These are phyloP conservation scores for Cotesia typhae DNA, from an alignment of 1,140 invertebrate species.

Conservation along the genomic window DNA sequence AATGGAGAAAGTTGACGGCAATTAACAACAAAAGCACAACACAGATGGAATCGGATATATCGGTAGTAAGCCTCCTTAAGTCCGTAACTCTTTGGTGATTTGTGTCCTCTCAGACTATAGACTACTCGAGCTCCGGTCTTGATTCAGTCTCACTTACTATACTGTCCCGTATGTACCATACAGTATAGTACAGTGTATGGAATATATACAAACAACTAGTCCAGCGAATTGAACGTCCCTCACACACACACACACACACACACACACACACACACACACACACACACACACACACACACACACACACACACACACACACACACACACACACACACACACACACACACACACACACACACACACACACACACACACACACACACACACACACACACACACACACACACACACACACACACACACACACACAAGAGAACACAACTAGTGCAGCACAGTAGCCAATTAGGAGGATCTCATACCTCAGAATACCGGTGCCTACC, in stretches of 20 bases:
- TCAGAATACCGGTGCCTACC: slow-evolving; percentile 41
- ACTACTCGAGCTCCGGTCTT: slow-evolving; percentile 28
- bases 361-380: slow-evolving; percentile 8
- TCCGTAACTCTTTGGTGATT: slow-evolving; percentile 58
- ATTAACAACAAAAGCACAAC: too few relatives aligned
- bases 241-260: slow-evolving; percentile 19
- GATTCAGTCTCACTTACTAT: slow-evolving; percentile 15
- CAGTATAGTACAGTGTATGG: too few relatives aligned
- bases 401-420: slow-evolving; percentile 31
- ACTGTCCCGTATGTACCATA: not conserved
- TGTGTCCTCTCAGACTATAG: slow-evolving; percentile 43
- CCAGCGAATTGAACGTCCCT: not conserved
- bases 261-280: slow-evolving; percentile 27
- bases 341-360: slow-evolving; percentile 8
- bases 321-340: slow-evolving; percentile 24
- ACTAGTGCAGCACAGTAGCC: slow-evolving; percentile 24
- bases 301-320: slow-evolving; percentile 25
- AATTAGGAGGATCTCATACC: slow-evolving; percentile 14
- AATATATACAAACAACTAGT: not conserved
- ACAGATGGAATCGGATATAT: too few relatives aligned
- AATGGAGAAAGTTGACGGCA: too few relatives aligned
- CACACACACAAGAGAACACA: not conserved
- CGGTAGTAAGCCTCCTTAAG: slow-evolving; percentile 58
- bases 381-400: slow-evolving; percentile 8
- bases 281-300: slow-evolving; percentile 25